These are phyloP conservation scores for Cistogaster globosa DNA, from an alignment of 2,888 invertebrate genomes.

Conservation along the genomic window DNA sequence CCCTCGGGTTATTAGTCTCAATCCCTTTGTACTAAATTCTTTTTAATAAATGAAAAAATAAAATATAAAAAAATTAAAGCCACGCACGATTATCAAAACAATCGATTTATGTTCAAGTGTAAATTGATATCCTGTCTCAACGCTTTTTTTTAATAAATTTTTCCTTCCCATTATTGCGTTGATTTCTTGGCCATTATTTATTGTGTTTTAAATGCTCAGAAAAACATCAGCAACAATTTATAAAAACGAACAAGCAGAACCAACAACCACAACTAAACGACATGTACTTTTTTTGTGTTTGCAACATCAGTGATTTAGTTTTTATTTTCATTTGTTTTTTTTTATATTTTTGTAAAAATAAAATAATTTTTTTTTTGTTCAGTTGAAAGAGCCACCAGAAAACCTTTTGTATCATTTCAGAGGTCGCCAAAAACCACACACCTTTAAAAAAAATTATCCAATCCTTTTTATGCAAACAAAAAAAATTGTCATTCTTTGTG, in stretches of 20 bases:
- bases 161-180: slow-evolving; percentile 7
- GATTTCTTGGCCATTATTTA: slow-evolving; percentile 63
- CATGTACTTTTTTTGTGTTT: slow-evolving; percentile 6
- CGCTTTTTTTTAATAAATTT: slow-evolving; percentile 18
- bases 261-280: slow-evolving; percentile 48
- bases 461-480: neutral
- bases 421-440: neutral
- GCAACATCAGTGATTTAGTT: slow-evolving; percentile 61
- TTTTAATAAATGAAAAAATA: neutral
- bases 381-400: slow-evolving; percentile 44
- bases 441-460: neutral
- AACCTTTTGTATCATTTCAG: slow-evolving; percentile 28
- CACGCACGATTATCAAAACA: slow-evolving; percentile 72
- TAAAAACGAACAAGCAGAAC: slow-evolving; percentile 60
- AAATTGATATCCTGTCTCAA: slow-evolving; percentile 70
- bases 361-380: neutral
- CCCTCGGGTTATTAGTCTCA: no score
- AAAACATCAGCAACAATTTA: slow-evolving; percentile 65
- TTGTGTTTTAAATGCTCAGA: slow-evolving; percentile 65
- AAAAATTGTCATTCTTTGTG: slow-evolving; percentile 34
- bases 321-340: slow-evolving; percentile 32
- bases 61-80: slow-evolving; percentile 38
- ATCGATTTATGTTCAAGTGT: slow-evolving; percentile 72
- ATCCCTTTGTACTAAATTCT: neutral
- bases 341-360: neutral